These are phyloP conservation scores for Anabacerthia variegaticeps DNA, from an alignment of 2,797 vertebrate genomes.

Conservation along the genomic window DNA sequence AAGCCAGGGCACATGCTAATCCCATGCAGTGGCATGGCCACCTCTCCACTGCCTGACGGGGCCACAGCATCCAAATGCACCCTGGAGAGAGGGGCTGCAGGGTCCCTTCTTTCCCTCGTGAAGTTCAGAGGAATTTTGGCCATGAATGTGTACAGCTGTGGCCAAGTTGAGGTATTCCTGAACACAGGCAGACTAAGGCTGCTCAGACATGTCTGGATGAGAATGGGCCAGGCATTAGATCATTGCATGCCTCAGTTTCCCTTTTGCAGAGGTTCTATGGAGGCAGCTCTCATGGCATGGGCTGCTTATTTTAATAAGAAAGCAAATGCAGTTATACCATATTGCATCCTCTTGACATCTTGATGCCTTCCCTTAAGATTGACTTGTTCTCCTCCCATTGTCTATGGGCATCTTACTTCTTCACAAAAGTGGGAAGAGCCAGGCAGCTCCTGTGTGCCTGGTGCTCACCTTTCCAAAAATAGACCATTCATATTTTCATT, in stretches of 20 bases:
- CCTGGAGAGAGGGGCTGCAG: neutral
- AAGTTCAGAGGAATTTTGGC: neutral
- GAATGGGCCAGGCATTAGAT: neutral
- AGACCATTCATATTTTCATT: neutral
- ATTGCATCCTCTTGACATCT: neutral
- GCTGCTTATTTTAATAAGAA: neutral
- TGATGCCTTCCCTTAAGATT: neutral
- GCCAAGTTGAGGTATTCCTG: neutral
- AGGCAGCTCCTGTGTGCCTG: neutral
- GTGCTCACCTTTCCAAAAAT: neutral
- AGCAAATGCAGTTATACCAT: neutral
- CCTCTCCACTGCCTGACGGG: neutral
- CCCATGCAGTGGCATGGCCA: neutral
- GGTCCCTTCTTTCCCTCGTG: neutral
- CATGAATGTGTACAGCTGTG: neutral
- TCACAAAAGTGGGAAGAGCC: neutral
- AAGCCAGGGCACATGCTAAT: neutral
- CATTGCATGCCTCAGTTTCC: neutral
- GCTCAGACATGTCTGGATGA: neutral
- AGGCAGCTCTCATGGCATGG: neutral
- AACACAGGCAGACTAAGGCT: neutral
- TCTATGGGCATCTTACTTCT: neutral
- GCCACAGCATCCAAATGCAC: neutral
- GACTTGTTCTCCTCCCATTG: rapidly evolving
- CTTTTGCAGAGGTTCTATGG: neutral